Conservation (phyloP, 2,797 vertebrate species). For the Chloroceryle inda region DNA sequence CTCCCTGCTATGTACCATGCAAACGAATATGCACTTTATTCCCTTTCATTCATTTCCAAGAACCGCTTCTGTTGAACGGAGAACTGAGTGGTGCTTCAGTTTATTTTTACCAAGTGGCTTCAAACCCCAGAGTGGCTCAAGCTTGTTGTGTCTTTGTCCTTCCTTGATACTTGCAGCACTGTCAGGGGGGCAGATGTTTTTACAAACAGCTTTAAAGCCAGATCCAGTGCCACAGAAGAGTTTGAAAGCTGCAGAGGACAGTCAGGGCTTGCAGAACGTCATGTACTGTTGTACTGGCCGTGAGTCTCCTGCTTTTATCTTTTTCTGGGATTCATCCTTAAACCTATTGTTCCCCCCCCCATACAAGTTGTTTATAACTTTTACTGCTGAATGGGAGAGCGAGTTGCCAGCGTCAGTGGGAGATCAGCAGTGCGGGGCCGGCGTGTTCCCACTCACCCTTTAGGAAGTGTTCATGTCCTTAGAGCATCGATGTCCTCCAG, state of each 20-base stretch:
- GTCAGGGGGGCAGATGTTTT: neutral
- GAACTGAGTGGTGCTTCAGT: constrained; percentile 49
- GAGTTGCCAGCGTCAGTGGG: neutral
- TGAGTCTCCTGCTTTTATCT: neutral
- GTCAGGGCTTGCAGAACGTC: neutral
- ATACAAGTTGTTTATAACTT: neutral
- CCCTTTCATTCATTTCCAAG: constrained; percentile 12
- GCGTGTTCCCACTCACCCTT: rapidly evolving
- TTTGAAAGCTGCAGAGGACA: neutral
- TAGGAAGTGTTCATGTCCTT: rapidly evolving
- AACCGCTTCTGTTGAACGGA: neutral
- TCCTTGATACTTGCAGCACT: neutral
- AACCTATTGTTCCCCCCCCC: neutral
- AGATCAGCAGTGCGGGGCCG: neutral
- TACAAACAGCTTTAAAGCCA: neutral
- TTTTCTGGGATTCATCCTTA: neutral
- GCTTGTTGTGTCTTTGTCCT: neutral
- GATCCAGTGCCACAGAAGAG: neutral
- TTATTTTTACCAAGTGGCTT: neutral
- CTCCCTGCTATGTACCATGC: neutral
- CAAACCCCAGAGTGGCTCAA: neutral
- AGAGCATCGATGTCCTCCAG: rapidly evolving
- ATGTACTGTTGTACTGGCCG: rapidly evolving
- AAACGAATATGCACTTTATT: neutral
- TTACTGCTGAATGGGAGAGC: neutral